A percentile compares a stretch with the other conserved stretches of the same genome.
Conservation (phyloP, 2,797 vertebrate genomes). For the Gymnodraco acuticeps region DNA sequence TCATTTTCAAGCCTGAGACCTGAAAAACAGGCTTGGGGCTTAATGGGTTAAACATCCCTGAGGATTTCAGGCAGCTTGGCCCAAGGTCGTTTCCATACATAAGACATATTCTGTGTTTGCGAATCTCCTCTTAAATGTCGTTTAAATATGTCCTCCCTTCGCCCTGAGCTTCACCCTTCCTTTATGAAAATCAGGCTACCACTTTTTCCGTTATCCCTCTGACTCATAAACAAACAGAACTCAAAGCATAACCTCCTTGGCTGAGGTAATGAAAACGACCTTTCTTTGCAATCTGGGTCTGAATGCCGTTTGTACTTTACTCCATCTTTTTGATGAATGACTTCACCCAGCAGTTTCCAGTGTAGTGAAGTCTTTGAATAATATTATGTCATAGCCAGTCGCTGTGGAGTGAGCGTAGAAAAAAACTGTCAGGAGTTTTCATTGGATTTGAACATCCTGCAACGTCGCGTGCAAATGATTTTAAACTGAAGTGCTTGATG, state of each 20-base stretch:
- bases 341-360: slow-evolving; percentile 6
- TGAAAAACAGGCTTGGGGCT: too few species aligned
- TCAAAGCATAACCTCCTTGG: too few species aligned
- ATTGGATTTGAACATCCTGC: slow-evolving; percentile 24
- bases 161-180: too few species aligned
- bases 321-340: slow-evolving; percentile 24
- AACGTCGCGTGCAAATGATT: slow-evolving; percentile 14
- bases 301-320: neutral
- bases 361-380: neutral
- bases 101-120: too few species aligned
- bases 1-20: too few species aligned
- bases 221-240: too few species aligned
- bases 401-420: neutral
- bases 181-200: too few species aligned
- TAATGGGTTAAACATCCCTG: neutral
- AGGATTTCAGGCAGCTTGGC: slow-evolving; percentile 8
- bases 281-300: slow-evolving; percentile 10
- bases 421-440: neutral
- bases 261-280: neutral
- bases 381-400: neutral
- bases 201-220: too few species aligned
- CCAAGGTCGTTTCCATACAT: too few species aligned
- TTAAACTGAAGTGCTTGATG: slow-evolving; percentile 8
- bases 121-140: too few species aligned
- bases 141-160: too few species aligned